These are phyloP conservation scores for Aegotheles bennettii DNA, from an alignment of 2,113 vertebrate species.

Conservation along the genomic window DNA sequence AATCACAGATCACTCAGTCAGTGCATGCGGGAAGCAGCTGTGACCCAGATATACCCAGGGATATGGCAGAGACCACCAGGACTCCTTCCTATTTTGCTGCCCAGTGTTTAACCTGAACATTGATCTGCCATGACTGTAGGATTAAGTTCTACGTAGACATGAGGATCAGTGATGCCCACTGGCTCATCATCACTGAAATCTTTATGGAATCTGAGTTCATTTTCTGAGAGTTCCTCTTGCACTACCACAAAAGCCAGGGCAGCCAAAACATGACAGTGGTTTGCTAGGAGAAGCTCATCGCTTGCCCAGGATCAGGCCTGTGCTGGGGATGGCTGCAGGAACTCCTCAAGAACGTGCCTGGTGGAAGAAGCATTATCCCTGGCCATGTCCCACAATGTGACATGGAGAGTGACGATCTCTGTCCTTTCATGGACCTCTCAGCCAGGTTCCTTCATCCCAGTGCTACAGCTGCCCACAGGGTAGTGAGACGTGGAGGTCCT, in stretches of 20 bases:
- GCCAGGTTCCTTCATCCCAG: background rate
- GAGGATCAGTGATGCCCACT: background rate
- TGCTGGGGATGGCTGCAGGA: background rate
- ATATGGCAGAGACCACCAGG: background rate
- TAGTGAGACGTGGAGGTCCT: background rate
- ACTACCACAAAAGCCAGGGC: background rate
- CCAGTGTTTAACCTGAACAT: background rate
- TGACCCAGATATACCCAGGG: background rate
- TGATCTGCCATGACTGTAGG: background rate
- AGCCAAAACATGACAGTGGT: background rate
- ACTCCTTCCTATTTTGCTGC: background rate
- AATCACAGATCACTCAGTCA: background rate
- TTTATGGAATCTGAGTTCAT: background rate
- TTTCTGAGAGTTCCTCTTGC: background rate
- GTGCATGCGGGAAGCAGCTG: background rate
- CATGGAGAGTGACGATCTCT: background rate
- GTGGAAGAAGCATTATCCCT: background rate
- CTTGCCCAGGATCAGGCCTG: background rate
- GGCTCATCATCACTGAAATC: background rate
- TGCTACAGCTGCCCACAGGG: background rate
- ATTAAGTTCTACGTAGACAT: background rate
- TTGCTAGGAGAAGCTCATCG: background rate
- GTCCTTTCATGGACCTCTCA: background rate
- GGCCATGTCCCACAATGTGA: accelerated
- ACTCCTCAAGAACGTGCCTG: background rate